phyloP scores from a whole-genome alignment of 37 sponge, comb jelly and placozoan species.

The Agelas oroides region DNA sequence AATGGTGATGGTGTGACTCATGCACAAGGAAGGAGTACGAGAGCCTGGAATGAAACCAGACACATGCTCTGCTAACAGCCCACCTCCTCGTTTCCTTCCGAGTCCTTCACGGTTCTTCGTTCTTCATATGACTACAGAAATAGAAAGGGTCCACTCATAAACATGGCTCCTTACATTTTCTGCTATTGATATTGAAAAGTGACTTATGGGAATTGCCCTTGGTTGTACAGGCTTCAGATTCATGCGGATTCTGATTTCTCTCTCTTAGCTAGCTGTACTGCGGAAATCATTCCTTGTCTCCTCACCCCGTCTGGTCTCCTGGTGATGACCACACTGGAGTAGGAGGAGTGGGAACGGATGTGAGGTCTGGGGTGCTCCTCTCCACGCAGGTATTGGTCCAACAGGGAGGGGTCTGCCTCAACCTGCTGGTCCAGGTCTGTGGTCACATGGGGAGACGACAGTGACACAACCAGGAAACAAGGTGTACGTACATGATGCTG shows the following conservation, averaged over 20 bases:
- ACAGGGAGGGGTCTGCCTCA: neutral
- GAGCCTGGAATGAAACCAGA: no score
- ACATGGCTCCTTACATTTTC: no score
- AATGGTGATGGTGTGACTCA: neutral
- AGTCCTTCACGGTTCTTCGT: slow-evolving; percentile 14
- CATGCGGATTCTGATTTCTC: no score
- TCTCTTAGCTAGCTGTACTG: neutral
- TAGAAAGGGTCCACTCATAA: neutral
- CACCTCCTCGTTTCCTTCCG: slow-evolving; percentile 35
- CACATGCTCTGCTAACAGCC: no score
- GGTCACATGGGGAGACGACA: neutral
- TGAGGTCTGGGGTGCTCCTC: neutral
- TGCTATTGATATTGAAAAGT: no score
- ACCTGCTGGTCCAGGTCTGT: slow-evolving; percentile 23
- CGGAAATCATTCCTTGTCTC: neutral
- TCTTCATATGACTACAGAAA: slow-evolving; percentile 20
- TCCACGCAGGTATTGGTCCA: slow-evolving; percentile 9
- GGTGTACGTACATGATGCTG: no score
- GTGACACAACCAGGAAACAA: neutral
- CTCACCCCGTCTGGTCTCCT: slow-evolving; percentile 42
- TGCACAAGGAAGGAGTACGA: no score
- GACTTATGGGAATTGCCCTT: no score
- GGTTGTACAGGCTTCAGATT: no score
- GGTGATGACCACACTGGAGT: slow-evolving; percentile 15
- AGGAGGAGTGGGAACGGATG: slow-evolving; percentile 8